Evolutionary conservation across 1,140 invertebrate species (phyloP), one percentile per base, ranked within the genome.

Genomic region (Ips typographus): DNA sequence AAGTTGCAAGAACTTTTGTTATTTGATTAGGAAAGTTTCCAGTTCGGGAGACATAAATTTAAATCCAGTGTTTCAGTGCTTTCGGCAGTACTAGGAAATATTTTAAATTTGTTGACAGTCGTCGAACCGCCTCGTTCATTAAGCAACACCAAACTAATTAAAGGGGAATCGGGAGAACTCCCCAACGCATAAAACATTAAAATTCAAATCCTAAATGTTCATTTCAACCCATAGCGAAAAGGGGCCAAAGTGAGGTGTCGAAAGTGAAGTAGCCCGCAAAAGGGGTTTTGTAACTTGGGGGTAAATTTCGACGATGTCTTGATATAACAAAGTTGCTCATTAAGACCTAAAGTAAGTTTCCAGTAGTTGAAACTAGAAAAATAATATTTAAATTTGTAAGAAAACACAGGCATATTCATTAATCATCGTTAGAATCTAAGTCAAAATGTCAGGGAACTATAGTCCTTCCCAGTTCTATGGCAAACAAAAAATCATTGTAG

Each of bases 31-130:
- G 22, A 22, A 22, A 22, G 22, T 22, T 22, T 22, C 22, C 22
- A 22, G 22, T 22, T 22, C 22, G 22, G 22, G 22, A 22, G 22
- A 22, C 22, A 22, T 22, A 22, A 22, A 22, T 22, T 22, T 22
- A 47, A 47, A 47, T n/a, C n/a, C 44, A 5, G 4, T 47, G 44
- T 47, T 47, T 47, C 44, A 5, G n/a, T 55, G 53, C 53, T 55
- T 55, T 55, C 37, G 8, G 37, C 57, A 36, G 36, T 40, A 59
- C 8, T 7, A 39, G 37, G 37, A 6, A 62, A 70, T 70, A 60
- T 65, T 65, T 70, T 64, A 70, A 56, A 65, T 70, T 65, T 65
- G 65, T 66, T 71, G 59, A 61, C 70, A 66, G 49, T 38, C 38
- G 6, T 53, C 70, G 65, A 70, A 70, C 57, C 55, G 63, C 52